Evolutionary conservation across 2,113 vertebrate genomes (phyloP), one percentile per base, ranked within the genome.

Genomic region (Dromas ardeola): DNA sequence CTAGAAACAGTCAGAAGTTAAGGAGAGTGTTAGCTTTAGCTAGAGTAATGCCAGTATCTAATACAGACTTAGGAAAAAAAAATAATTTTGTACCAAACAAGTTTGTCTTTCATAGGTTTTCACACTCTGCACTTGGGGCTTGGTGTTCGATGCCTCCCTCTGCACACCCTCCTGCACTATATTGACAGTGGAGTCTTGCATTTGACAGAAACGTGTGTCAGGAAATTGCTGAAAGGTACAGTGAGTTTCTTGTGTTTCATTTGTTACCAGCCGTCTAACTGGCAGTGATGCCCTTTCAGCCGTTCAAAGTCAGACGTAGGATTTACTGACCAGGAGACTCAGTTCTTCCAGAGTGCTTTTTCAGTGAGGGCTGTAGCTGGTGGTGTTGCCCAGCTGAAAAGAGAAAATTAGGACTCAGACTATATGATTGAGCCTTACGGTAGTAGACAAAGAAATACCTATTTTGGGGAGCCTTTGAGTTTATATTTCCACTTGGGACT

Each of bases 121-220:
- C 98, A 99, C 90, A 99, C 99, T 26, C 96, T 99, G 86, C 98
- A 99, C 56, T 95, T 97, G 4, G 97, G 98, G 43, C 98, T 99
- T 10, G 99, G 98, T 2, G 93, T 99, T 81, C 98, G 98, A 9
- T 99, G 99, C 91, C 99, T 99, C 23, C 99, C 99, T 92, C 96
- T 97, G 88, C 98, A 99, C 85, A 99, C 98, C 47, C 98, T 99
- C 81, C 98, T 99, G 50, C 99, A 99, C 97, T 99, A 99, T 47
- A 98, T 99, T 55, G 99, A 99, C 80, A 98, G 93, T 2, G 98
- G 99, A 18, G 73, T 99, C 71, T 77, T 99, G 88, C 98, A 98
- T 47, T 97, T 99, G 94, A 99, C 99, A 0, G 99, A 99, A 82
- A 98, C 98, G 0, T 98, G 98, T 61, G 98, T 99, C 94, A 98